Evolutionary conservation across 1,140 invertebrate genomes (phyloP), one percentile per base, ranked within the genome.

Genomic region (Mycetomoellerius zeteki): DNA sequence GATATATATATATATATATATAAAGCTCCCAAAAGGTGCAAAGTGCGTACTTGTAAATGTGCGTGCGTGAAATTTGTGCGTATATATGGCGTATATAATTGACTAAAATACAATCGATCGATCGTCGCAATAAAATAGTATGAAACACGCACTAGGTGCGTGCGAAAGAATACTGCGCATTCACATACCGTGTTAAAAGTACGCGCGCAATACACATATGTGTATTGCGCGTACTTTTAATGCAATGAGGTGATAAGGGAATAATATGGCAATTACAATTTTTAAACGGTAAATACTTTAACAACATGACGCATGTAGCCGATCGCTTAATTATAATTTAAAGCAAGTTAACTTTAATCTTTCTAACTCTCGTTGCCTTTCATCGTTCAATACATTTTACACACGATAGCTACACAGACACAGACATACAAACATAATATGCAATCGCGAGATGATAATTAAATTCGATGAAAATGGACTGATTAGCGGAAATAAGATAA

Each of bases 401-500:
- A 86, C 69, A 82, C 37, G 7, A 52, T 3, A 54, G 52, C 7
- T 43, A 67, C 47, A 30, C 4, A 14, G 19, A 21, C 52, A 43
- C n/a, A 19, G n/a, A 19, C 10, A 33, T 30, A 60, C 16, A 69
- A 19, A 75, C 24, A 62, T 56, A 50, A 62, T 24, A 27, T 37
- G 62, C 5, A 47, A 50, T 84, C 43, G 14, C n/a, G 69, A 50
- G 69, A 84, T 19, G 47, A 69, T 69, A 80, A 52, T 50, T 33
- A 75, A 84, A 82, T 72, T 58, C n/a, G 67, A 73, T 56, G n/a
- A 87, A 87, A 72, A 87, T 75, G 86, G 86, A 82, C 86, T 85
- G 78, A 87, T 21, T 87, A 87, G 81, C 54, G 16, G 56, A 86
- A 47, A 65, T 86, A 86, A 85, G 84, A 77, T 85, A 86, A 86